phyloP scores from a whole-genome alignment of 2,888 invertebrate species.

The Ctena decussata region DNA sequence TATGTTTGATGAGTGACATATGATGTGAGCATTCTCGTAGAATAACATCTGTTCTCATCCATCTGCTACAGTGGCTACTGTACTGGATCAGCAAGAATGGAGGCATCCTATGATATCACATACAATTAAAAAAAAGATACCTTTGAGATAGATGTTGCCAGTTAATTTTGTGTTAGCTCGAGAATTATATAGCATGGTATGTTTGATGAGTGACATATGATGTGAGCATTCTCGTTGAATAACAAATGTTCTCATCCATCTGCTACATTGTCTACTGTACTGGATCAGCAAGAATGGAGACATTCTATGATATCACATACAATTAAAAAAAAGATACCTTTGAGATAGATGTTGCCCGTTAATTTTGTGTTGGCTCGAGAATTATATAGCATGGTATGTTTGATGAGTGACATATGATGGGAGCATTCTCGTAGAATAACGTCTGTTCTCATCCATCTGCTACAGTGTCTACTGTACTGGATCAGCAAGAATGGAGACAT shows the following conservation, averaged over 20 bases:
- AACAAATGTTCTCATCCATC: slow-evolving; percentile 4
- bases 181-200: background rate
- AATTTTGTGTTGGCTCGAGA: too few relatives aligned
- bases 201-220: background rate
- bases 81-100: too few relatives aligned
- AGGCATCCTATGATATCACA: background rate
- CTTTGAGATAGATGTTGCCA: too few relatives aligned
- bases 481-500: slow-evolving; percentile 6
- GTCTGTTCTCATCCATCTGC: slow-evolving; percentile 1
- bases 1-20: too few relatives aligned
- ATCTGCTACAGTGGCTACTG: too few relatives aligned
- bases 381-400: background rate
- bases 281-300: slow-evolving; percentile 9
- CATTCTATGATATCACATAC: too few relatives aligned
- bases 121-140: too few relatives aligned
- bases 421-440: background rate
- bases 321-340: too few relatives aligned
- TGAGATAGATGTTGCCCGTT: too few relatives aligned
- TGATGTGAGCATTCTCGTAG: too few relatives aligned
- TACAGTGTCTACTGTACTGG: slow-evolving; percentile 30
- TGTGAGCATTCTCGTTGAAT: background rate
- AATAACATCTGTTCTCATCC: too few relatives aligned
- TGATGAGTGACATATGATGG: background rate
- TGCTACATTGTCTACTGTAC: slow-evolving; percentile 26
- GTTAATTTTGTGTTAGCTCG: too few relatives aligned